These are phyloP conservation scores for Capromys pilorides DNA, from an alignment of 2,797 vertebrate genomes.

Conservation along the genomic window DNA sequence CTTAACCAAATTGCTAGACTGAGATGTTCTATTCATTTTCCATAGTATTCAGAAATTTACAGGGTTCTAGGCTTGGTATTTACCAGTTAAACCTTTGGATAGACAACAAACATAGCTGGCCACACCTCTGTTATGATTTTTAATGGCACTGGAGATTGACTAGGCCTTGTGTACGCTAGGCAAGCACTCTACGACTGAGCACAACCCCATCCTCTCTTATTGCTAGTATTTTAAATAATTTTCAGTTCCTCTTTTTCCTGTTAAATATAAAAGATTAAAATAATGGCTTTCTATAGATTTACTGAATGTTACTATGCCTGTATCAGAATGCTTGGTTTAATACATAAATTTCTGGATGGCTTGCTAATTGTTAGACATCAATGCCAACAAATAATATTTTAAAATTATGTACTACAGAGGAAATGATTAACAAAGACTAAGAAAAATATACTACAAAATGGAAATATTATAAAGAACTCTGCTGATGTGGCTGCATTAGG, in stretches of 20 bases:
- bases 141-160: neutral
- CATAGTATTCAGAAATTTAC: neutral
- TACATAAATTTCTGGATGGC: neutral
- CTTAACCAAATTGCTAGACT: neutral
- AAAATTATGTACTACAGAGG: neutral
- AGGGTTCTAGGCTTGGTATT: neutral
- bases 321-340: constrained; percentile 52
- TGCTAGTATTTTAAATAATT: constrained; percentile 19
- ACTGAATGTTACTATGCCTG: neutral
- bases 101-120: neutral
- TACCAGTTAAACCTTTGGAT: neutral
- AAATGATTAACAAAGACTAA: constrained; percentile 42
- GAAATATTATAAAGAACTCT: neutral
- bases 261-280: constrained; percentile 39
- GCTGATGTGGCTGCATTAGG: neutral
- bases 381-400: constrained; percentile 10
- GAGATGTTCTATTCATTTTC: constrained; percentile 32
- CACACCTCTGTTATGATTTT: neutral
- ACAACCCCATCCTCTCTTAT: neutral
- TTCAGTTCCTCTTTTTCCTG: neutral
- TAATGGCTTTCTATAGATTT: neutral
- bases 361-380: constrained; percentile 40
- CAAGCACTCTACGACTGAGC: neutral
- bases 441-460: neutral
- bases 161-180: no score